Evolutionary conservation across 2,113 vertebrate species (phyloP).

Genomic region (Ailurus styani): DNA sequence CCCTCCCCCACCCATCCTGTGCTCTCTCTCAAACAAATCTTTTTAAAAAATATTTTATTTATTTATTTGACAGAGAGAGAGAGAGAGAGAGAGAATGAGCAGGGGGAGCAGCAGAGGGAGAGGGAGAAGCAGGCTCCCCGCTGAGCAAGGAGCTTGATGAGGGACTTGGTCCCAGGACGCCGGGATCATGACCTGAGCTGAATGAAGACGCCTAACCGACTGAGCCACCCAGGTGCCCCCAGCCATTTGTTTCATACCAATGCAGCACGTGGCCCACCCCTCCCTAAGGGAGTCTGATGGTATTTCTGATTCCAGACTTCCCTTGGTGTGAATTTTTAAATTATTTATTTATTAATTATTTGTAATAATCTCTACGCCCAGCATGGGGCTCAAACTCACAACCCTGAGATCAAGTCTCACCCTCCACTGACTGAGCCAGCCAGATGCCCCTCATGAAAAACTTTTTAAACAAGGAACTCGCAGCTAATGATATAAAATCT

Average conservation of each 20-base stretch:
- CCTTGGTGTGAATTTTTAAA: background rate
- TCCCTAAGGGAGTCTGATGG: background rate
- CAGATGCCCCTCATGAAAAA: rapidly evolving
- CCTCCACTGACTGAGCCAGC: background rate
- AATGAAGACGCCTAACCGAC: too few species aligned
- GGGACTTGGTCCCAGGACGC: too few species aligned
- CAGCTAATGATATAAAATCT: background rate
- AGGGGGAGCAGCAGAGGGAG: too few species aligned
- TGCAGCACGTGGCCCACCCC: background rate
- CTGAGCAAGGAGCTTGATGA: too few species aligned
- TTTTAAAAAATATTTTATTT: too few species aligned
- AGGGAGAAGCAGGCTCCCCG: too few species aligned
- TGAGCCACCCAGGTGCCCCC: too few species aligned
- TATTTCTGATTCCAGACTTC: background rate
- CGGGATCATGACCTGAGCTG: too few species aligned
- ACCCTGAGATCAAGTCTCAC: background rate
- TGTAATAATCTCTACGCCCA: background rate
- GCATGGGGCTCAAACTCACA: background rate
- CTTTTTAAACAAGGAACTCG: background rate
- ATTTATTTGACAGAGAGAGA: too few species aligned
- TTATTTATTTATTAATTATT: too few species aligned
- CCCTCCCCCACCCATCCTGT: background rate
- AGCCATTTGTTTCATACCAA: background rate
- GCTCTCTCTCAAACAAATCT: background rate
- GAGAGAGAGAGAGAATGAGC: too few species aligned